Conservation (phyloP, 2,888 invertebrate genomes). For the Eristalis tenax region DNA sequence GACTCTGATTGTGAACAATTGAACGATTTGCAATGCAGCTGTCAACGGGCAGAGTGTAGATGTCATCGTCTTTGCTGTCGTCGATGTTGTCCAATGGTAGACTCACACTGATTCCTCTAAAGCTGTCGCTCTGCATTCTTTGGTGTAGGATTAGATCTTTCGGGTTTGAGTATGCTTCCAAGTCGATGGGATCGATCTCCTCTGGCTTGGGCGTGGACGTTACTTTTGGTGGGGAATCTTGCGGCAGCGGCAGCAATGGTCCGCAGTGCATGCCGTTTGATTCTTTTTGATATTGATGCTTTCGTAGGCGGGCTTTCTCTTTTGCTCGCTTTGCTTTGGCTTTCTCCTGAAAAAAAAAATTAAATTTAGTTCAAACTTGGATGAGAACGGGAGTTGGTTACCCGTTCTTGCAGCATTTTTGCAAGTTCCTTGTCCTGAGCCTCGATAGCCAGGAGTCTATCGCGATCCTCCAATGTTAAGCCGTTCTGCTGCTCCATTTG, state of each 20-base stretch:
- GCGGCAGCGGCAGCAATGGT: constrained; percentile 78
- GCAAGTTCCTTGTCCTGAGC: constrained; percentile 91
- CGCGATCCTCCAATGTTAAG: constrained; percentile 82
- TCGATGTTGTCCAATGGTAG: constrained; percentile 20
- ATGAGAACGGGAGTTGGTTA: constrained; percentile 46
- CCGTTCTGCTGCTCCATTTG: constrained; percentile 87
- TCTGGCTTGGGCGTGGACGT: constrained; percentile 67
- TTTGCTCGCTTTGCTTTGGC: constrained; percentile 87
- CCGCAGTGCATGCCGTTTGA: constrained; percentile 77
- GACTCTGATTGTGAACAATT: constrained; percentile 73
- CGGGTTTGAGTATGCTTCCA: constrained; percentile 83
- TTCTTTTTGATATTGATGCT: constrained; percentile 81
- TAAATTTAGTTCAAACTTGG: background rate
- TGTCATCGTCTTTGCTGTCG: constrained; percentile 78
- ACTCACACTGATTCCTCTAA: constrained; percentile 72
- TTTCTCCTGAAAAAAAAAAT: constrained; percentile 83
- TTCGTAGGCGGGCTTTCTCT: constrained; percentile 86
- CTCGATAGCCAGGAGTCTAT: constrained; percentile 88
- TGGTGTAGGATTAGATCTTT: constrained; percentile 82
- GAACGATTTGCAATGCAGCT: constrained; percentile 76
- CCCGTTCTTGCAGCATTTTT: constrained; percentile 87
- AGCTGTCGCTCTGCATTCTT: constrained; percentile 76
- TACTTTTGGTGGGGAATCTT: constrained; percentile 74
- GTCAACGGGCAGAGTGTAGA: constrained; percentile 80
- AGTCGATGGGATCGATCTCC: constrained; percentile 74